Percentiles rank a stretch among this genome's conserved stretches.
phyloP scores from a whole-genome alignment of 2,113 vertebrate species.

The Pseudorectes ferrugineus region DNA sequence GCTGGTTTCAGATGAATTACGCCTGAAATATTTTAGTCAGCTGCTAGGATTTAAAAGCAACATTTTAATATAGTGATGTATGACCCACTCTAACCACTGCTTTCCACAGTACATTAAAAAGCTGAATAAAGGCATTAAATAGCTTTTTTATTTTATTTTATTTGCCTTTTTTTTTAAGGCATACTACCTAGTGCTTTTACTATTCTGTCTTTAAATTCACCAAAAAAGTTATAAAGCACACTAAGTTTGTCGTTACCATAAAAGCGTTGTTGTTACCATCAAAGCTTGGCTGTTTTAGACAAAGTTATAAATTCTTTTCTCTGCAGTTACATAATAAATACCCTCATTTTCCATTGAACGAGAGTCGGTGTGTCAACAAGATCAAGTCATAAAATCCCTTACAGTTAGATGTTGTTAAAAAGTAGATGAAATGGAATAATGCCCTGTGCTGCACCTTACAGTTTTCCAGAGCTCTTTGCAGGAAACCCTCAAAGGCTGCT shows the following conservation, averaged over 20 bases:
- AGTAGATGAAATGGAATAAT: background rate
- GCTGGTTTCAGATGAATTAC: conserved; percentile 45
- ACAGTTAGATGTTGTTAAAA: background rate
- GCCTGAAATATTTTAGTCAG: conserved; percentile 53
- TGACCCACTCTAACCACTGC: background rate
- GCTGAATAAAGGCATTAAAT: background rate
- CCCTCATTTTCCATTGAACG: background rate
- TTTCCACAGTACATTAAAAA: conserved; percentile 1
- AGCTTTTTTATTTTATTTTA: background rate
- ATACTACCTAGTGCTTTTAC: background rate
- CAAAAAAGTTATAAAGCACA: background rate
- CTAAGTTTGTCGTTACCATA: background rate
- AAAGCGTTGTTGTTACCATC: background rate
- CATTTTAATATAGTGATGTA: conserved; percentile 51
- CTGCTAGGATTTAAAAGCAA: background rate
- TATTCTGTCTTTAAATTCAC: background rate
- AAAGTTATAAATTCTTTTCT: background rate
- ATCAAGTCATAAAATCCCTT: background rate
- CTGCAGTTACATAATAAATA: background rate
- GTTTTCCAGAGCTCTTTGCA: background rate
- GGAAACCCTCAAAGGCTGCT: background rate
- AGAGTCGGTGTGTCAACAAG: background rate
- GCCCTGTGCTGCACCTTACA: background rate
- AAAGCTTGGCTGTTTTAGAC: background rate
- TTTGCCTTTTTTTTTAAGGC: background rate